Percentiles rank a stretch among this genome's conserved stretches.
Evolutionary conservation across 2,797 vertebrate species (phyloP).

Genomic region (Podarcis siculus): DNA sequence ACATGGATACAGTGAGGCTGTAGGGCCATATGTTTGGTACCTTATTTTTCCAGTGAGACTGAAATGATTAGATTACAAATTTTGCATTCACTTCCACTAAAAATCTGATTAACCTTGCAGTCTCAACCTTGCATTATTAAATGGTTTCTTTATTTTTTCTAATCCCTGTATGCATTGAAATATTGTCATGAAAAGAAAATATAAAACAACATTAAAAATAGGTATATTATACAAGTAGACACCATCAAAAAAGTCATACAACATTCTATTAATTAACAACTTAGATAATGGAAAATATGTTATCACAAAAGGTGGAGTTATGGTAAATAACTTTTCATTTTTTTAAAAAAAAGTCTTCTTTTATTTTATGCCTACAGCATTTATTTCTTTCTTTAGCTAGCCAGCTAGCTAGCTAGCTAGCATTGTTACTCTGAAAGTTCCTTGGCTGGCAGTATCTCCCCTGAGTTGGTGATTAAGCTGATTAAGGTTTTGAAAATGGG

Average conservation of each 20-base stretch:
- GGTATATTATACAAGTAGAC: not conserved
- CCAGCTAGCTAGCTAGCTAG: not conserved
- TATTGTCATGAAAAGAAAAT: not conserved
- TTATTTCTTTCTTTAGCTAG: no score
- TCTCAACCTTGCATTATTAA: constrained; percentile 53
- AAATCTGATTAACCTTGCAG: constrained; percentile 57
- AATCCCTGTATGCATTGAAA: constrained; percentile 9
- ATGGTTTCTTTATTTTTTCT: constrained; percentile 44
- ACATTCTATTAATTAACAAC: not conserved
- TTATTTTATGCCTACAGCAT: no score
- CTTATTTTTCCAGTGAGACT: constrained; percentile 47
- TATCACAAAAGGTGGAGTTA: not conserved
- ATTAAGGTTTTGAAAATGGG: constrained; percentile 47
- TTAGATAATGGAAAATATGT: not conserved
- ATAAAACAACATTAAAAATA: not conserved
- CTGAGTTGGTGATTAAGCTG: constrained; percentile 50
- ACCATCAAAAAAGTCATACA: not conserved
- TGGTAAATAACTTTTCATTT: not conserved
- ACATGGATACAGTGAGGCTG: no score
- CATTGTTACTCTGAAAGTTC: constrained; percentile 22
- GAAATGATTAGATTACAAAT: constrained; percentile 45
- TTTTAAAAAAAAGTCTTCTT: no score
- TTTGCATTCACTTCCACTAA: constrained; percentile 57
- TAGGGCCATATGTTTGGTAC: constrained; percentile 23
- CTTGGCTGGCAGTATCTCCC: constrained; percentile 19